Evolutionary conservation across 2,113 vertebrate genomes (phyloP).

Genomic region (Coracopsis vasa): DNA sequence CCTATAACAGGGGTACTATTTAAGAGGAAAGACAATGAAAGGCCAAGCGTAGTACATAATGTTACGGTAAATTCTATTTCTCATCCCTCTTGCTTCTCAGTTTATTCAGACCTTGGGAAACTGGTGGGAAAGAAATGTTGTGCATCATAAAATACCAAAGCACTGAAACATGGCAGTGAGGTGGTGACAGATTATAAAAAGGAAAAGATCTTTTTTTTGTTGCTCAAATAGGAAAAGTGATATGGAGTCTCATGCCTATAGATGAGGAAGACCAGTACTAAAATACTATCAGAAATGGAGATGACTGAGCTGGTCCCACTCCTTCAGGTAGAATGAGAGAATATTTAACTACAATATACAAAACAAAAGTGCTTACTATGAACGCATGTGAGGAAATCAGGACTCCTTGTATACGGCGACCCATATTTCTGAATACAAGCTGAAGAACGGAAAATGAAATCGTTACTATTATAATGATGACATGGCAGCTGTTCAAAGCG

Average conservation of each 20-base stretch:
- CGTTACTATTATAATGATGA: neutral
- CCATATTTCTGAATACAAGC: constrained; percentile 85
- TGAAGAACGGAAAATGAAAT: constrained; percentile 68
- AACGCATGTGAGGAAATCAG: constrained; percentile 87
- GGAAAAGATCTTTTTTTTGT: neutral
- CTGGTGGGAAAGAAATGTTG: neutral
- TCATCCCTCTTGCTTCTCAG: neutral
- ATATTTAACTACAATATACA: neutral
- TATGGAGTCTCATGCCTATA: neutral
- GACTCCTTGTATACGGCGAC: constrained; percentile 77
- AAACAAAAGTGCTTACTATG: constrained; percentile 85
- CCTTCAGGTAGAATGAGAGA: neutral
- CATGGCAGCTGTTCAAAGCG: neutral
- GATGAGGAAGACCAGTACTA: neutral
- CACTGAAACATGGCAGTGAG: neutral
- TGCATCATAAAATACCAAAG: neutral
- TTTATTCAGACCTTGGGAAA: neutral
- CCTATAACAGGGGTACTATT: neutral
- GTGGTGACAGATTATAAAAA: neutral
- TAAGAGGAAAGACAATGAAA: neutral
- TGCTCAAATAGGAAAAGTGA: neutral
- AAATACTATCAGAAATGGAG: neutral
- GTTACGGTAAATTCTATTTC: neutral
- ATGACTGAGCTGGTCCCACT: neutral
- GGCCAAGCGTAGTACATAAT: neutral